Base-by-base conservation (phyloP, 2,888 invertebrate species). In the Cantharis rustica region DNA sequence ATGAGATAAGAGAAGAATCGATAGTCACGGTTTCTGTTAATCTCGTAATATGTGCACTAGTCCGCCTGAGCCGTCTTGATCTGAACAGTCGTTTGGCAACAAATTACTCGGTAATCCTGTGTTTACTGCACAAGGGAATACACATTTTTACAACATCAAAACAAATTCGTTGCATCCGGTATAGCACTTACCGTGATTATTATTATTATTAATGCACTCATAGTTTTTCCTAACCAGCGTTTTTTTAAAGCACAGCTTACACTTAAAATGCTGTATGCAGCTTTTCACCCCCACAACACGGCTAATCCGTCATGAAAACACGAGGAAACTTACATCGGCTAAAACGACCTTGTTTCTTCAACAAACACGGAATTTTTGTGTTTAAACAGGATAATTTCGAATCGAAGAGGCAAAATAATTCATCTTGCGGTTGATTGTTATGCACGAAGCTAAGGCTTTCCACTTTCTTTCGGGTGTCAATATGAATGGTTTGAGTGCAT, bases 1-100 rank as follows among this genome's bases (percentile, higher is more conserved):
- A 85, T 80, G 82, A 83, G 86, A 86, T 86, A 86, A 86, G 85
- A 81, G 78, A 78, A 79, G 82, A 84, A 86, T 86, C 86, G 85
- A 86, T 86, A 86, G 83, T 83, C 82, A 84, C 82, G 82, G 80
- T 82, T 85, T 80, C 80, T 80, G 83, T 82, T 83, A 82, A 84
- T 84, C 82, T 82, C 80, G 82, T 83, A 84, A 84, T 82, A 82
- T 82, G 83, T 80, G 80, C 80, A 80, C 79, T 80, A 80, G 79
- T 81, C 75, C 77, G 73, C 78, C 76, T 77, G 73, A 80, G 81
- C 80, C 80, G 79, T 77, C 80, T 80, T 79, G 82, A 81, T 81
- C 79, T 84, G 82, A 81, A 83, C 82, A 83, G 83, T 83, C 83
- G 81, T 80, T 81, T 79, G 82, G 80, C 81, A 82, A 83, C 83